phyloP scores from a whole-genome alignment of 1,140 invertebrate species.

The Diabrotica virgifera region DNA sequence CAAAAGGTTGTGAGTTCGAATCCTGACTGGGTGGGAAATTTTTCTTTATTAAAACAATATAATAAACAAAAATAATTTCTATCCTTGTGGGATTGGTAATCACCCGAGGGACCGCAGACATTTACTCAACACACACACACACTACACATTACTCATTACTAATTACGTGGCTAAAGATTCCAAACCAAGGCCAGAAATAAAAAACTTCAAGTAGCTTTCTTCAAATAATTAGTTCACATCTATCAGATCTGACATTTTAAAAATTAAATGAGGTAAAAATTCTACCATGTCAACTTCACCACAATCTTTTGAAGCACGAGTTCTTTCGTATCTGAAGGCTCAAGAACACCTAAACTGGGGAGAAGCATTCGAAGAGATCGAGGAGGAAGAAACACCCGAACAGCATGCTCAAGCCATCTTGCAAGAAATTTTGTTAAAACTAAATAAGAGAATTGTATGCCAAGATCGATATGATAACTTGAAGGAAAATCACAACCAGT shows the following conservation, averaged over 20 bases:
- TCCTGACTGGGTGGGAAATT: too few species aligned
- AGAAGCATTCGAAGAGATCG: neutral
- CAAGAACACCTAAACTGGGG: slow-evolving; percentile 9
- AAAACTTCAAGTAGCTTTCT: too few species aligned
- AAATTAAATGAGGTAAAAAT: neutral
- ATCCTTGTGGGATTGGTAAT: too few species aligned
- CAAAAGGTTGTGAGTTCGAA: too few species aligned
- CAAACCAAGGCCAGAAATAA: too few species aligned
- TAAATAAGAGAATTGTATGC: slow-evolving; percentile 16
- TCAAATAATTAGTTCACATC: too few species aligned
- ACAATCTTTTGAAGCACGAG: slow-evolving; percentile 3
- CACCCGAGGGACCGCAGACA: too few species aligned
- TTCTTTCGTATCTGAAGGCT: slow-evolving; percentile 14
- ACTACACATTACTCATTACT: too few species aligned
- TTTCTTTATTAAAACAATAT: too few species aligned
- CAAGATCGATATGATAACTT: slow-evolving; percentile 23
- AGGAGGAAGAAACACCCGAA: slow-evolving; percentile 4
- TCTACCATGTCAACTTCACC: neutral
- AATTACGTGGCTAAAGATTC: too few species aligned
- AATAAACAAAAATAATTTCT: too few species aligned
- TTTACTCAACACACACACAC: too few species aligned
- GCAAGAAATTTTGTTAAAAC: slow-evolving; percentile 18
- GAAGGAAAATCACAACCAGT: slow-evolving; percentile 25
- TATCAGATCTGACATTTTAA: neutral
- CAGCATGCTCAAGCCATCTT: slow-evolving; percentile 15